Base-by-base conservation (phyloP, 1,140 invertebrate genomes). In the Zaprionus inermis region DNA sequence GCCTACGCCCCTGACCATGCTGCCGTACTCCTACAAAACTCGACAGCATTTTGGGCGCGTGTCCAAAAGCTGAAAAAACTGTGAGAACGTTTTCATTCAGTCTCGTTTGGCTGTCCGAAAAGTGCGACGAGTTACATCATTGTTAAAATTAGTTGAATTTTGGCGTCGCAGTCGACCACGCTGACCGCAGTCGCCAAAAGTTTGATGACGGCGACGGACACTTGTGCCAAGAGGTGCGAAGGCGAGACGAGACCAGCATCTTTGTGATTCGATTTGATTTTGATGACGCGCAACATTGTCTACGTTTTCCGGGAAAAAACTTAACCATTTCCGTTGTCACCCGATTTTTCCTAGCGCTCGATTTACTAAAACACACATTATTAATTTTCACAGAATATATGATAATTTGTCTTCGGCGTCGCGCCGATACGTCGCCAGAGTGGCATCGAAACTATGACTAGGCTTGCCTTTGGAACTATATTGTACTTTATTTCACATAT, bases 81-180 rank as follows among this genome's bases (percentile, higher is more conserved):
- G 61, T 76, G 78, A 68, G 71, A 61, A 64, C 79, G 56, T 41
- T 55, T 66, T 30, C 36, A 41, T 63, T 24, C 36, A 44, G 54
- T 34, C 12, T 54, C 9, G 10, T 14, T 54, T 59, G 30, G 52
- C 68, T 84, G 65, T 61, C 77, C 64, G 32, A 54, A 63, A 77
- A 89, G 88, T 67, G 81, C 88, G 89, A 91, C 81, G 85, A 72
- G 67, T 91, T 91, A 91, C 89, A 91, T 91, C 89, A 91, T 91
- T 91, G 83, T 91, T 91, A 91, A 91, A 91, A 85, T 91, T 91
- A 91, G 83, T 76, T 59, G 81, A 78, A 78, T 64, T 80, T 61
- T 69, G 51, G 49, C 66, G 59, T 77, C 76, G 70, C 36, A 61
- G 64, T 49, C 74, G 16, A 41, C 68, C 18, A 2, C n/a, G n/a